A percentile compares a stretch with the other conserved stretches of the same genome.
These are phyloP conservation scores for Heteromyza rotundicornis DNA, from an alignment of 2,888 invertebrate species.

Conservation along the genomic window DNA sequence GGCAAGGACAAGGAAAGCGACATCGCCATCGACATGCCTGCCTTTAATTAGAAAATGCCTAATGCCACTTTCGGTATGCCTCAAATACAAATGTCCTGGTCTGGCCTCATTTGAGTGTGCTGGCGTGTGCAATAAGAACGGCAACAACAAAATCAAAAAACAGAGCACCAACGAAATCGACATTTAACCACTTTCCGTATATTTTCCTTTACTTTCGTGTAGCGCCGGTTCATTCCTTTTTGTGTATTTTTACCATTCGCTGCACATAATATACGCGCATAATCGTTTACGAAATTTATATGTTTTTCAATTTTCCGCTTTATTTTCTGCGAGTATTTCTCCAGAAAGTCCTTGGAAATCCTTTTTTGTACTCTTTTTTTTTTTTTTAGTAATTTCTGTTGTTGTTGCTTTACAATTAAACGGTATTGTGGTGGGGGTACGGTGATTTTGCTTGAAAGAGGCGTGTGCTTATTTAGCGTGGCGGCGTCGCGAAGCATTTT, in stretches of 20 bases:
- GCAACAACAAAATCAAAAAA: too few relatives aligned
- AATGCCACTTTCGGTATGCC: too few relatives aligned
- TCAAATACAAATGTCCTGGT: too few relatives aligned
- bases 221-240: conserved; percentile 29
- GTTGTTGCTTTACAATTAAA: not conserved
- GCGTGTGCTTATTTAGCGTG: not conserved
- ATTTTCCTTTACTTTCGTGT: conserved; percentile 1
- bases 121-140: too few relatives aligned
- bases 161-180: too few relatives aligned
- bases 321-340: not conserved
- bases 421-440: not conserved
- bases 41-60: too few relatives aligned
- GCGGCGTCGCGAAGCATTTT: conserved; percentile 2
- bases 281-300: conserved; percentile 38
- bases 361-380: too few relatives aligned
- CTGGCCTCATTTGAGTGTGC: too few relatives aligned
- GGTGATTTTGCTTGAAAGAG: not conserved
- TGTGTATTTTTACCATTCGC: conserved; percentile 26
- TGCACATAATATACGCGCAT: conserved; percentile 24
- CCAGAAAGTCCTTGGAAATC: not conserved
- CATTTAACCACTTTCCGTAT: not conserved
- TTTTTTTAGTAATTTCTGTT: not conserved
- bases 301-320: conserved; percentile 30
- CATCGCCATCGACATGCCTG: too few relatives aligned
- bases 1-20: conserved; percentile 28